A percentile compares a stretch with the other conserved stretches of the same genome.
Conservation (phyloP, 53 echinoderm and acorn worm genomes). For the Henricia sp. region DNA sequence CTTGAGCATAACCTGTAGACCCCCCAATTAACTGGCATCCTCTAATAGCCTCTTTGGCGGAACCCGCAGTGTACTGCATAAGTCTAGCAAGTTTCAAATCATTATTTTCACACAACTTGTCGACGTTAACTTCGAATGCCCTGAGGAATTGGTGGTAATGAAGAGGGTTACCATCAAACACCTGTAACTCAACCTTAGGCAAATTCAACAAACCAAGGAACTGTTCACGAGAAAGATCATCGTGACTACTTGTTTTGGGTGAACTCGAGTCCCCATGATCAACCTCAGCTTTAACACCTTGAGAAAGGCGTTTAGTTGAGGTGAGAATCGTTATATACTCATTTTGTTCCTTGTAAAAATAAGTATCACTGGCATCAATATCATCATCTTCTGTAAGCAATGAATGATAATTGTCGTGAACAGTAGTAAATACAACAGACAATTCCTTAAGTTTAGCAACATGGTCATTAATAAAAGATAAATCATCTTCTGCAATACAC, state of each 20-base stretch:
- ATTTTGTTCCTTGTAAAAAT: constrained; percentile 3
- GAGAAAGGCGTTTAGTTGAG: neutral
- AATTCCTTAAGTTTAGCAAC: constrained; percentile 13
- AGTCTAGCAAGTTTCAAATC: constrained; percentile 44
- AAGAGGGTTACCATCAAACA: constrained; percentile 55
- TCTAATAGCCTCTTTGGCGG: constrained; percentile 61
- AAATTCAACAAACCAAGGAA: constrained; percentile 44
- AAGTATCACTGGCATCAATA: constrained; percentile 18
- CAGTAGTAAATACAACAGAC: constrained; percentile 8
- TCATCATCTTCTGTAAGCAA: constrained; percentile 27
- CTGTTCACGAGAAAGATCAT: constrained; percentile 39
- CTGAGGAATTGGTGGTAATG: constrained; percentile 56
- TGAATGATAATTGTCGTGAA: constrained; percentile 29
- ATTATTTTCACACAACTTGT: constrained; percentile 41
- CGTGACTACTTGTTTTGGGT: neutral
- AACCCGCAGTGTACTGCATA: constrained; percentile 55
- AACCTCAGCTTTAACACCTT: neutral
- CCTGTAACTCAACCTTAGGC: constrained; percentile 54
- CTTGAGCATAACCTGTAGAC: constrained; percentile 19
- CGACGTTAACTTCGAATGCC: constrained; percentile 62
- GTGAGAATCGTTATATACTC: neutral
- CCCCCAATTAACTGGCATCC: constrained; percentile 54
- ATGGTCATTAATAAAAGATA: constrained; percentile 6
- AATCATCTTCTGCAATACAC: constrained; percentile 37
- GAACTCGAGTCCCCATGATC: neutral